Evolutionary conservation across 2,888 invertebrate species (phyloP), one percentile per base, ranked within the genome.

Genomic region (Pelosia muscerda): DNA sequence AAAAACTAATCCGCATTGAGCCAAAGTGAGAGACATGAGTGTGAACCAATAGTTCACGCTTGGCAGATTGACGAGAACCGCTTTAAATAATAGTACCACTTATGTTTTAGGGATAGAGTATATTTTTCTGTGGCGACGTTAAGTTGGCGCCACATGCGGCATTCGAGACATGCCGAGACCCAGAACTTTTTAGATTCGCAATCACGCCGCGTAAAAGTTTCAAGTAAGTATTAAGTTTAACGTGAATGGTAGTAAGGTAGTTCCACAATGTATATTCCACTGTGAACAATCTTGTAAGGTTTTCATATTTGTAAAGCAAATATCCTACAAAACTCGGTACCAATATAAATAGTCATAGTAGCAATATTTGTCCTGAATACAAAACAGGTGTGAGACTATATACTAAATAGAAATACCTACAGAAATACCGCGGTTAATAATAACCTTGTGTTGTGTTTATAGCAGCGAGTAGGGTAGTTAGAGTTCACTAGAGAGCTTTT

Each of bases 121-220:
- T 65, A 72, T 59, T 75, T 81, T 84, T 64, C 66, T 67, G 62
- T 75, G 75, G 22, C 60, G 60, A 54, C 54, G 25, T 55, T 64
- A 66, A 53, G 75, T 75, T 80, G 81, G 81, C 81, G 82, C 85
- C 87, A 84, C 85, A 83, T 88, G 86, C 83, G 81, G 78, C 77
- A 63, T 66, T 73, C 75, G 76, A 78, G 83, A 84, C 83, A 81
- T 75, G 81, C 82, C 81, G 75, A 83, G 82, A 82, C 81, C 81
- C 81, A 81, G 83, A 92, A 92, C 87, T 92, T 92, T 91, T 90
- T 89, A 90, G 90, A 90, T 91, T 90, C 88, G 86, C 90, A 91
- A 92, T 91, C 91, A 90, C 88, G 88, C 83, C 81, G 83, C 84
- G 85, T 82, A 85, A 86, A 91, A 91, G 84, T 91, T 91, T 84